Percentiles rank a stretch among this genome's conserved stretches.
Evolutionary conservation across 2,888 invertebrate genomes (phyloP).

Genomic region (Heliconius sara): DNA sequence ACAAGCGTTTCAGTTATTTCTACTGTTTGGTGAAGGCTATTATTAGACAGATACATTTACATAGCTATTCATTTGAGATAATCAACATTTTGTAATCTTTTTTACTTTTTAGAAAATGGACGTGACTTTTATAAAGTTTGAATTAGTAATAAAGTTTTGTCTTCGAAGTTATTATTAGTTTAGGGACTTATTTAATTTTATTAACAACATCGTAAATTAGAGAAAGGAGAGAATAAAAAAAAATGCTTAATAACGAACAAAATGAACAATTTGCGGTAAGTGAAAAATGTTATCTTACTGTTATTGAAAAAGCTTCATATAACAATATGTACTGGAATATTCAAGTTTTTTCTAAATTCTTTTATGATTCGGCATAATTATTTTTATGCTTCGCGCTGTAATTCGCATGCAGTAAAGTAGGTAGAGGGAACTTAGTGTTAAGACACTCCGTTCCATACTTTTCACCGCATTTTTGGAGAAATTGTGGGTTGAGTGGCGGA

Average conservation of each 20-base stretch:
- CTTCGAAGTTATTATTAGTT: not conserved
- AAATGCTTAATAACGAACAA: not conserved
- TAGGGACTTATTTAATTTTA: not conserved
- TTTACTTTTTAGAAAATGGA: not conserved
- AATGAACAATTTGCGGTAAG: conserved; percentile 38
- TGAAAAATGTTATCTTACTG: not conserved
- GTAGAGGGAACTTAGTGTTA: too few species aligned
- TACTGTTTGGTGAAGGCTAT: conserved; percentile 30
- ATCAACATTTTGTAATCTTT: not conserved
- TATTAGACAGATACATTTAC: conserved; percentile 21
- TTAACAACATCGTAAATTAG: not conserved
- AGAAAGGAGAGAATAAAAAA: not conserved
- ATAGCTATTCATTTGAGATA: not conserved
- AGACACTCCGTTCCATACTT: too few species aligned
- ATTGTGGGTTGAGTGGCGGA: too few species aligned
- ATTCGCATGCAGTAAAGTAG: too few species aligned
- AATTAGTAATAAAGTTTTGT: conserved; percentile 27
- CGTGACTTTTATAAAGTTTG: conserved; percentile 32
- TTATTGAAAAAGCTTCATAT: not conserved
- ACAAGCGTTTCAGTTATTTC: conserved; percentile 36
- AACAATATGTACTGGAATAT: not conserved
- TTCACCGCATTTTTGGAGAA: too few species aligned
- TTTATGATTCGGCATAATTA: not conserved
- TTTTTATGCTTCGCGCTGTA: too few species aligned
- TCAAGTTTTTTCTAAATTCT: not conserved